A percentile compares a stretch with the other conserved stretches of the same genome.
Conservation (phyloP, 2,888 invertebrate species). For the Dyspetes luteomarginatus region DNA sequence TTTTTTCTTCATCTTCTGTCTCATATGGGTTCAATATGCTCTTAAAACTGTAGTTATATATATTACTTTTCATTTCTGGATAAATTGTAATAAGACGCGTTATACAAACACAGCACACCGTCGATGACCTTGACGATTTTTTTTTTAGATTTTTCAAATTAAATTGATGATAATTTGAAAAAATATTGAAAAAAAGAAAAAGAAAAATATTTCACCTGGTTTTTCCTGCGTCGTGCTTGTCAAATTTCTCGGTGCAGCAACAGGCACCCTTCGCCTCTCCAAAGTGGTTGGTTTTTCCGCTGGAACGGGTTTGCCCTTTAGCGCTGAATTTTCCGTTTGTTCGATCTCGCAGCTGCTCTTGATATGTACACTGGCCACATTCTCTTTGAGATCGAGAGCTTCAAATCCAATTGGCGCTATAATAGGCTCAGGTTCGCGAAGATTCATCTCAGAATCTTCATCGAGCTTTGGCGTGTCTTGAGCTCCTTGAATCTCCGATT, state of each 20-base stretch:
- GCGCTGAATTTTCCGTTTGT: slow-evolving; percentile 67
- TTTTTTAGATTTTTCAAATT: too few relatives aligned
- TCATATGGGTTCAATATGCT: too few relatives aligned
- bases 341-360: slow-evolving; percentile 79
- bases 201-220: slow-evolving; percentile 65
- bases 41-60: too few relatives aligned
- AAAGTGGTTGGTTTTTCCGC: slow-evolving; percentile 80
- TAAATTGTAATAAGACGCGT: too few relatives aligned
- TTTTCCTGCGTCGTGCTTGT: slow-evolving; percentile 74
- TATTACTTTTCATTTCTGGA: too few relatives aligned
- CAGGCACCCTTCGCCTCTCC: slow-evolving; percentile 84
- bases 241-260: slow-evolving; percentile 85
- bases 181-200: not conserved
- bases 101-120: too few relatives aligned
- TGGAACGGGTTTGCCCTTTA: slow-evolving; percentile 75
- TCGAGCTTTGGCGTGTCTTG: slow-evolving; percentile 65
- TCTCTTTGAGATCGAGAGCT: slow-evolving; percentile 78
- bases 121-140: too few relatives aligned
- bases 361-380: slow-evolving; percentile 83
- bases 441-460: slow-evolving; percentile 61
- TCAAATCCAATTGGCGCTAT: slow-evolving; percentile 66
- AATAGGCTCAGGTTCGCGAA: slow-evolving; percentile 59
- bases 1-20: too few relatives aligned
- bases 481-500: slow-evolving; percentile 57
- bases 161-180: not conserved